These are phyloP conservation scores for Spea hammondii DNA, from an alignment of 2,797 vertebrate genomes.

Conservation along the genomic window DNA sequence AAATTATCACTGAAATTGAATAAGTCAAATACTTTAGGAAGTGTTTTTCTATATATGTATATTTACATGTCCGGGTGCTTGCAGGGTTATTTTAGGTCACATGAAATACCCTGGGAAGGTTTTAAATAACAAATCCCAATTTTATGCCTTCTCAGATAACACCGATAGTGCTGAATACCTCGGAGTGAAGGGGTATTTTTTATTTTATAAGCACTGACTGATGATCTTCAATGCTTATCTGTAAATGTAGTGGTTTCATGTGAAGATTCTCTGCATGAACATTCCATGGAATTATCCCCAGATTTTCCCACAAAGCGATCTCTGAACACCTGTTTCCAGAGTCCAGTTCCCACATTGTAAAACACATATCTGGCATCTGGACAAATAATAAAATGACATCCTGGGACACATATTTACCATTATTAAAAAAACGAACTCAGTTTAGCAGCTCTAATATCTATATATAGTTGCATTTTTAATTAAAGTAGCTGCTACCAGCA, in stretches of 20 bases:
- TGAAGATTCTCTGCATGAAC: not conserved
- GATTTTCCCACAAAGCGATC: constrained; percentile 19
- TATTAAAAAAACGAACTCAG: constrained; percentile 29
- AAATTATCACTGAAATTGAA: too few species aligned
- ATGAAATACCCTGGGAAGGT: not conserved
- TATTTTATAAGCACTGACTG: not conserved
- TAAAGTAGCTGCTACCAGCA: constrained; percentile 14
- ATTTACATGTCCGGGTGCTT: not conserved
- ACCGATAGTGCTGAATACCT: not conserved
- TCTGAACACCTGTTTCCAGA: constrained; percentile 27
- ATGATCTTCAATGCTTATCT: not conserved
- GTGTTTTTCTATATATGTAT: too few species aligned
- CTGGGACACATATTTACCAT: constrained; percentile 8
- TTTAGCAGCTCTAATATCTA: constrained; percentile 25
- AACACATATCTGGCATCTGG: constrained; percentile 5
- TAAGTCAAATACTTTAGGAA: too few species aligned
- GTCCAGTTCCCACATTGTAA: constrained; percentile 22
- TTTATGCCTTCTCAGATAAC: not conserved
- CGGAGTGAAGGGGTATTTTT: not conserved
- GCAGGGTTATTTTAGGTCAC: not conserved
- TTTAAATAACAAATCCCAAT: not conserved
- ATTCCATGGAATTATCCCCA: not conserved
- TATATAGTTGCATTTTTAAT: constrained; percentile 6
- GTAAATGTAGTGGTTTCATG: constrained; percentile 4
- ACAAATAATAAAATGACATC: constrained; percentile 21